Evolutionary conservation across 2,888 invertebrate genomes (phyloP).

Genomic region (Aquatica leii): DNA sequence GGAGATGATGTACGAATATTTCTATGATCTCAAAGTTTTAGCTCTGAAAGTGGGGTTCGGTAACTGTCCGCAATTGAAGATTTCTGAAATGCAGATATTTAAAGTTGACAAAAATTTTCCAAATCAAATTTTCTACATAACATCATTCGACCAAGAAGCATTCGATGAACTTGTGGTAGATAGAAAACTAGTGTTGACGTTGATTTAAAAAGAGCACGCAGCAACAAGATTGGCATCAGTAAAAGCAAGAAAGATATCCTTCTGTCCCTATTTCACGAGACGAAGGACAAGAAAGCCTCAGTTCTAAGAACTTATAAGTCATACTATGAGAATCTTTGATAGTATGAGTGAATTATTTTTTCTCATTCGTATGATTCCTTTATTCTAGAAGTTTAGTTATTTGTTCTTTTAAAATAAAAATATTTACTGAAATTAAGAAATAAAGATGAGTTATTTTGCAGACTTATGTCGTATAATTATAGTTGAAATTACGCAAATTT

Average conservation of each 20-base stretch:
- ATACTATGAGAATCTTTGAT: background rate
- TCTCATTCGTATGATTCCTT: too few relatives aligned
- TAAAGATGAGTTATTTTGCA: background rate
- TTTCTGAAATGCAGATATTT: background rate
- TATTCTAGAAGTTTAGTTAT: too few relatives aligned
- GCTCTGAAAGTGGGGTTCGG: background rate
- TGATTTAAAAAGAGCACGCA: background rate
- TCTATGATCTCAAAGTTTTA: background rate
- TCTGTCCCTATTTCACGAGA: conserved; percentile 2
- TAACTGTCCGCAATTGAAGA: background rate
- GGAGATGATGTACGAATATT: background rate
- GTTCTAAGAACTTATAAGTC: background rate
- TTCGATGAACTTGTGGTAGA: background rate
- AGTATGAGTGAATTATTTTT: background rate
- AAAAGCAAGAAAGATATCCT: too few relatives aligned
- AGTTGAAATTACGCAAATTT: background rate
- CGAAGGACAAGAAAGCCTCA: background rate
- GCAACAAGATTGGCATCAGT: conserved; percentile 2
- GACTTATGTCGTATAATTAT: background rate
- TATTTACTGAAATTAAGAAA: background rate
- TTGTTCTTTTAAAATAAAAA: background rate
- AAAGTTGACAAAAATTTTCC: background rate
- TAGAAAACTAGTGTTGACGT: background rate
- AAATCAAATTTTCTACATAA: background rate
- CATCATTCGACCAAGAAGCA: background rate